phyloP scores from a whole-genome alignment of 2,888 invertebrate species.

The Melipona beecheii region DNA sequence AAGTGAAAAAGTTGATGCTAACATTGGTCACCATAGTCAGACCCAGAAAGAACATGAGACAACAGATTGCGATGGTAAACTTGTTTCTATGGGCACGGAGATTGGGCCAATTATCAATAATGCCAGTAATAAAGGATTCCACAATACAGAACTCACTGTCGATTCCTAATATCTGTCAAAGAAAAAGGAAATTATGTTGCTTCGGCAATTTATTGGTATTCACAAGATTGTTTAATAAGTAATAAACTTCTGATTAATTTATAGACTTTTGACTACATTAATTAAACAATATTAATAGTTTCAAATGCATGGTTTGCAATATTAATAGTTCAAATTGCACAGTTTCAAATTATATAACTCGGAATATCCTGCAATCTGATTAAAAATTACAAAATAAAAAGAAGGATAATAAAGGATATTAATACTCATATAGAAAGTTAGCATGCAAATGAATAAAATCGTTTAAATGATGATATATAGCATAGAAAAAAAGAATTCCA shows the following conservation, averaged over 20 bases:
- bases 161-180: conserved; percentile 88
- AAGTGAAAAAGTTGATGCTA: conserved; percentile 57
- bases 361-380: neutral
- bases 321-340: too few relatives aligned
- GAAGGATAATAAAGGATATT: fast-evolving
- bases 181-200: neutral
- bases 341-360: too few relatives aligned
- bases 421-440: neutral
- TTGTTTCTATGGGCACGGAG: conserved; percentile 87
- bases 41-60: conserved; percentile 87
- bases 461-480: neutral
- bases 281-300: too few relatives aligned
- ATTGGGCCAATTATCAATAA: conserved; percentile 87
- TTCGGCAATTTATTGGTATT: neutral
- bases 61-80: conserved; percentile 88
- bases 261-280: too few relatives aligned
- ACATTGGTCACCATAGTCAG: conserved; percentile 88
- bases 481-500: neutral
- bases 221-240: too few relatives aligned
- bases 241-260: too few relatives aligned
- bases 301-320: too few relatives aligned
- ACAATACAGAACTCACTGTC: conserved; percentile 91
- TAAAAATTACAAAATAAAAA: neutral
- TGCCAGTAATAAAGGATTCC: conserved; percentile 87
- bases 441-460: neutral